A percentile compares a stretch with the other conserved stretches of the same genome.
Conservation (phyloP, 2,797 vertebrate species). For the Aldrovandia affinis region DNA sequence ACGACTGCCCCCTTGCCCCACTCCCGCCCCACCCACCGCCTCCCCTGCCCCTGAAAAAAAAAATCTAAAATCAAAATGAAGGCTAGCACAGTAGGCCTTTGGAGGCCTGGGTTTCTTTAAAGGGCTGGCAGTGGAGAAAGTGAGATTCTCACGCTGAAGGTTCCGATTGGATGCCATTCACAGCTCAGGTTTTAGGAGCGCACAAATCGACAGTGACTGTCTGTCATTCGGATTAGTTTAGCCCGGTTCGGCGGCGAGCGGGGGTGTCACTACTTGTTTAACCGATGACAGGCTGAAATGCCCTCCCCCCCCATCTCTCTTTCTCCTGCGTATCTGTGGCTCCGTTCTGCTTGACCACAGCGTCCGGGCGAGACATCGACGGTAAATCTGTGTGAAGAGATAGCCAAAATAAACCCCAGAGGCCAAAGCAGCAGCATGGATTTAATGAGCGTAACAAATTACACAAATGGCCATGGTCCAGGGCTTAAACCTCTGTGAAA, state of each 20-base stretch:
- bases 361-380: slow-evolving; percentile 27
- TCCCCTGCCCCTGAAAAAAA: slow-evolving; percentile 6
- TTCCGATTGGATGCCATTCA: slow-evolving; percentile 60
- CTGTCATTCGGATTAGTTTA: slow-evolving; percentile 61
- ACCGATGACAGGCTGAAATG: slow-evolving; percentile 12
- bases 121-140: not conserved
- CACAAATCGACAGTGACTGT: slow-evolving; percentile 64
- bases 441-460: slow-evolving; percentile 27
- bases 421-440: not conserved
- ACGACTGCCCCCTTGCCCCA: not conserved
- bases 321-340: slow-evolving; percentile 35
- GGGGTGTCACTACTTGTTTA: slow-evolving; percentile 19
- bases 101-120: no score
- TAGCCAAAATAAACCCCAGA: slow-evolving; percentile 24
- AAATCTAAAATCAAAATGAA: not conserved
- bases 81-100: not conserved
- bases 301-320: slow-evolving; percentile 30
- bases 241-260: slow-evolving; percentile 11
- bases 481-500: slow-evolving; percentile 29
- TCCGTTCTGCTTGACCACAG: slow-evolving; percentile 38
- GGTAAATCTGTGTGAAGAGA: slow-evolving; percentile 23
- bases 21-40: not conserved
- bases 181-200: slow-evolving; percentile 55
- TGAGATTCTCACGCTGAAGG: slow-evolving; percentile 23
- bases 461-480: slow-evolving; percentile 27